phyloP scores from a whole-genome alignment of 2,113 vertebrate genomes.

The Sphyrna mokarran region DNA sequence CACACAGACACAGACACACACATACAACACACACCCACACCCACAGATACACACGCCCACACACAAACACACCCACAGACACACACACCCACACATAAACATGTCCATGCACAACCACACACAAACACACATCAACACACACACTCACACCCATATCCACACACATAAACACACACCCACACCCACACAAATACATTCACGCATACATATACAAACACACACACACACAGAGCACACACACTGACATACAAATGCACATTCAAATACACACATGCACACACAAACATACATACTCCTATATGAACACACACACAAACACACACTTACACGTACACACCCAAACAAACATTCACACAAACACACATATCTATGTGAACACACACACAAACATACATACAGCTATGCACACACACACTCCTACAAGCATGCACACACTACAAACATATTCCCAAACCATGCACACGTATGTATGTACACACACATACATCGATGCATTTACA shows the following conservation, averaged over 20 bases:
- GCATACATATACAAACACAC: background rate
- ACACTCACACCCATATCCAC: background rate
- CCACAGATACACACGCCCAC: background rate
- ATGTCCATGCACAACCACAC: background rate
- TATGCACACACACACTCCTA: background rate
- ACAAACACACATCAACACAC: background rate
- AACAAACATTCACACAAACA: no score
- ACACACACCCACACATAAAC: background rate
- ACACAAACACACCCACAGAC: background rate
- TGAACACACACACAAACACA: no score
- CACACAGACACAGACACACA: background rate
- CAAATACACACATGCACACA: no score
- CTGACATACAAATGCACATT: background rate
- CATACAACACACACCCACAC: background rate
- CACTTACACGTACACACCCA: no score
- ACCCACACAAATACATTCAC: background rate
- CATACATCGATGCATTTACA: background rate
- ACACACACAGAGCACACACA: background rate
- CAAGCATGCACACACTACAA: no score
- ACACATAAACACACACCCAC: no score
- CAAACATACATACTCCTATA: no score
- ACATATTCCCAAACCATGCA: background rate
- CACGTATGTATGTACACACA: background rate
- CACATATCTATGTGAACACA: no score
- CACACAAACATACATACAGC: no score